Conservation (phyloP, 2,113 vertebrate species). For the Engystomops pustulosus region DNA sequence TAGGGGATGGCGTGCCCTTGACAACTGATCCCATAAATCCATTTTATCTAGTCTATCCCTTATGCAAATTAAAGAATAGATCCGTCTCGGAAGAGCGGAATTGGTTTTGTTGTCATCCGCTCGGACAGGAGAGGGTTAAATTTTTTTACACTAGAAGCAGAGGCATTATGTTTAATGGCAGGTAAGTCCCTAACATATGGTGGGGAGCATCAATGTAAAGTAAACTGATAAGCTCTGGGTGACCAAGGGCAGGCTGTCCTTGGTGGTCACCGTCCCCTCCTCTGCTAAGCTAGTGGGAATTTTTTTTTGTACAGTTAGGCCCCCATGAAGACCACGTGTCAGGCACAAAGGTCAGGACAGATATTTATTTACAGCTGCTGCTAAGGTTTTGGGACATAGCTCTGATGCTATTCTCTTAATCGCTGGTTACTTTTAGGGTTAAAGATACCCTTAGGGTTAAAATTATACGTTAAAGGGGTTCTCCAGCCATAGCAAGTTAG, state of each 20-base stretch:
- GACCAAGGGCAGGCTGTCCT: constrained; percentile 25
- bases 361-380: constrained; percentile 10
- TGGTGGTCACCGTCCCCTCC: background rate
- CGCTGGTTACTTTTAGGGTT: no score
- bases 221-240: constrained; percentile 14
- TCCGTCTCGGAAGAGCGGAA: background rate
- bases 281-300: constrained; percentile 23
- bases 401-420: no score
- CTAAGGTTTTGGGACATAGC: background rate
- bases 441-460: no score
- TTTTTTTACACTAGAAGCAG: background rate
- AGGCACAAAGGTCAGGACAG: background rate
- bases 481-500: no score
- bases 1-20: constrained; percentile 22
- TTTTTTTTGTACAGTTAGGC: constrained; percentile 21
- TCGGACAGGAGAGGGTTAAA: background rate
- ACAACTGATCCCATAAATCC: constrained; percentile 39
- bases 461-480: no score
- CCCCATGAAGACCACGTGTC: constrained; percentile 20
- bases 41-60: constrained; percentile 33
- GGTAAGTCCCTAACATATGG: constrained; percentile 35
- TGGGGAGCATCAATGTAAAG: background rate
- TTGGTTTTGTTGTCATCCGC: background rate
- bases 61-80: constrained; percentile 23
- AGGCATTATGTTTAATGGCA: background rate